Percentiles rank a stretch among this genome's conserved stretches.
phyloP scores from a whole-genome alignment of 2,113 vertebrate genomes.

The Diglossa brunneiventris region DNA sequence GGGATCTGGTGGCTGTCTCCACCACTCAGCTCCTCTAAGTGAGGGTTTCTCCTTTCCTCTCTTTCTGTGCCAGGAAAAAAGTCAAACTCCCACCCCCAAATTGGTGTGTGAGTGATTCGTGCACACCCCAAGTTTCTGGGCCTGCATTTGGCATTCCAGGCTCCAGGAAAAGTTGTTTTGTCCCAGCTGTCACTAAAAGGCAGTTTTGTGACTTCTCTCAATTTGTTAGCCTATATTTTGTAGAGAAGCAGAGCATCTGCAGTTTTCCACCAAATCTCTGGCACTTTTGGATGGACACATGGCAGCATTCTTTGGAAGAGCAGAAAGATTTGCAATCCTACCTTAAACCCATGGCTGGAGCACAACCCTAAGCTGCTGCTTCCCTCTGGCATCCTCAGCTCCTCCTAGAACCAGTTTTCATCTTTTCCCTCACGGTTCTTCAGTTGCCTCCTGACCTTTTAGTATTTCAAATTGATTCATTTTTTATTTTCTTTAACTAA shows the following conservation, averaged over 20 bases:
- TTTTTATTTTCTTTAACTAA: neutral
- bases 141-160: neutral
- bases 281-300: neutral
- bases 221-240: neutral
- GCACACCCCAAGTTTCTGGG: neutral
- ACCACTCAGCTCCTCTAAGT: neutral
- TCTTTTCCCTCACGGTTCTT: neutral
- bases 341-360: neutral
- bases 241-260: neutral
- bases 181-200: neutral
- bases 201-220: neutral
- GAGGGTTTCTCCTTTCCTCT: neutral
- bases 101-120: neutral
- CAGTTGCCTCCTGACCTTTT: neutral
- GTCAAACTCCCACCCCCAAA: neutral
- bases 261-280: neutral
- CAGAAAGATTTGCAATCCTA: neutral
- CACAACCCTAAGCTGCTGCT: neutral
- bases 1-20: slow-evolving; percentile 41
- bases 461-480: neutral
- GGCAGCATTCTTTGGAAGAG: neutral
- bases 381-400: neutral
- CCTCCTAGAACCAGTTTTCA: neutral
- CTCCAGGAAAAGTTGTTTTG: neutral
- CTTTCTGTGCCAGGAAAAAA: neutral